These are phyloP conservation scores for Melitaea athalia DNA, from an alignment of 2,888 invertebrate genomes.

Conservation along the genomic window DNA sequence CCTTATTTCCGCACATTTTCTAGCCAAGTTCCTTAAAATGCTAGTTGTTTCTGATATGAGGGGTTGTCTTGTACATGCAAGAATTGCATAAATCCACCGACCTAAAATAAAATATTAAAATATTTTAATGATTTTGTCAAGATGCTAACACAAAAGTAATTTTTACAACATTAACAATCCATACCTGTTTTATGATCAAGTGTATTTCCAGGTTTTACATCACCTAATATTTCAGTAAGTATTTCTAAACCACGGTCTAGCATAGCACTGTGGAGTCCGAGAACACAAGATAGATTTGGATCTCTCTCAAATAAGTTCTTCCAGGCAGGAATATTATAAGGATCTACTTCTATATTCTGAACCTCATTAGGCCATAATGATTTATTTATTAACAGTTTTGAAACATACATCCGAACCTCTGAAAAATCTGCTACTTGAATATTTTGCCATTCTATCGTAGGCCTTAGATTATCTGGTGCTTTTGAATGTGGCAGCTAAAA, in stretches of 20 bases:
- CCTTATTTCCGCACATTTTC: conserved; percentile 83
- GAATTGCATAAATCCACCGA: conserved; percentile 87
- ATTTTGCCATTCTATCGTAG: conserved; percentile 85
- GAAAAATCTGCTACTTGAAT: conserved; percentile 86
- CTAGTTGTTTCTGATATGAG: conserved; percentile 86
- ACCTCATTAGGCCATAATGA: conserved; percentile 49
- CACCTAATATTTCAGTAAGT: conserved; percentile 53
- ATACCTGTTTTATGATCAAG: conserved; percentile 68
- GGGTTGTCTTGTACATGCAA: conserved; percentile 85
- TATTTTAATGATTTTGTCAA: too few species aligned
- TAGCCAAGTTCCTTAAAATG: conserved; percentile 84
- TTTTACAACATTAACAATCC: not conserved
- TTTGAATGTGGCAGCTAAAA: conserved; percentile 54
- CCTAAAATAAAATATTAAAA: conserved; percentile 62
- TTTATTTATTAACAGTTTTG: conserved; percentile 55
- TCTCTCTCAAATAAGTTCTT: conserved; percentile 58
- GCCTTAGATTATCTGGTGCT: conserved; percentile 62
- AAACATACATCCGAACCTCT: conserved; percentile 80
- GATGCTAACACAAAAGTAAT: not conserved
- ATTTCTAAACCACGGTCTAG: conserved; percentile 61
- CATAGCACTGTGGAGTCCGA: conserved; percentile 55
- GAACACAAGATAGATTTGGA: conserved; percentile 64
- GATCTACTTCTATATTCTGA: conserved; percentile 47
- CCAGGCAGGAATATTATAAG: conserved; percentile 52
- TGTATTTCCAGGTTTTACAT: conserved; percentile 58